Percentiles rank a stretch among this genome's conserved stretches.
These are phyloP conservation scores for Seriola rivoliana DNA, from an alignment of 2,113 vertebrate genomes.

Conservation along the genomic window DNA sequence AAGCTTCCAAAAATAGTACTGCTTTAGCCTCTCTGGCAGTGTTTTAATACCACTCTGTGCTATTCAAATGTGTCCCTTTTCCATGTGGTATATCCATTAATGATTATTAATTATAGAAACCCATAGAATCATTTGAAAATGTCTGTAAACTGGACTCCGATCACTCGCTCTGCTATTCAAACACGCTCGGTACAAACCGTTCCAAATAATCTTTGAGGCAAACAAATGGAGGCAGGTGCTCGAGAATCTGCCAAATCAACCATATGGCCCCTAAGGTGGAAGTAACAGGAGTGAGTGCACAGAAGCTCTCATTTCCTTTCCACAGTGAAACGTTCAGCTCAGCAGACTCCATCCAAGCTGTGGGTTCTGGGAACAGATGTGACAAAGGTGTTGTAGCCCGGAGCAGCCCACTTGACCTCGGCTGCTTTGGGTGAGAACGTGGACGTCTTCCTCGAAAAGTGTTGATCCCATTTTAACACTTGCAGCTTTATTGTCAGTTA, in stretches of 20 bases:
- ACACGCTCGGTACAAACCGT: neutral
- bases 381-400: constrained; percentile 68
- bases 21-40: no score
- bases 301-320: constrained; percentile 48
- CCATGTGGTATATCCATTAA: neutral
- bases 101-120: neutral
- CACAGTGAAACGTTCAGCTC: constrained; percentile 44
- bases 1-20: neutral
- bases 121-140: neutral
- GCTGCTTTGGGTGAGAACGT: constrained; percentile 59
- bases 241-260: constrained; percentile 68
- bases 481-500: constrained; percentile 75
- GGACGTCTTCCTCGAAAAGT: constrained; percentile 57
- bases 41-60: no score
- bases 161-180: neutral
- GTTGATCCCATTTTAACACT: constrained; percentile 72
- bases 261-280: constrained; percentile 70
- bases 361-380: constrained; percentile 62
- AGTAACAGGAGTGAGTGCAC: constrained; percentile 55
- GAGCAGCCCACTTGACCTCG: constrained; percentile 72
- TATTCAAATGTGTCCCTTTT: neutral
- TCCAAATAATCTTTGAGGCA: constrained; percentile 54
- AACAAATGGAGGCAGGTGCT: constrained; percentile 70
- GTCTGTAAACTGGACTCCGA: neutral
- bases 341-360: constrained; percentile 53